phyloP scores from a whole-genome alignment of 64 coral and sea anemone genomes.

The Montipora cactus region DNA sequence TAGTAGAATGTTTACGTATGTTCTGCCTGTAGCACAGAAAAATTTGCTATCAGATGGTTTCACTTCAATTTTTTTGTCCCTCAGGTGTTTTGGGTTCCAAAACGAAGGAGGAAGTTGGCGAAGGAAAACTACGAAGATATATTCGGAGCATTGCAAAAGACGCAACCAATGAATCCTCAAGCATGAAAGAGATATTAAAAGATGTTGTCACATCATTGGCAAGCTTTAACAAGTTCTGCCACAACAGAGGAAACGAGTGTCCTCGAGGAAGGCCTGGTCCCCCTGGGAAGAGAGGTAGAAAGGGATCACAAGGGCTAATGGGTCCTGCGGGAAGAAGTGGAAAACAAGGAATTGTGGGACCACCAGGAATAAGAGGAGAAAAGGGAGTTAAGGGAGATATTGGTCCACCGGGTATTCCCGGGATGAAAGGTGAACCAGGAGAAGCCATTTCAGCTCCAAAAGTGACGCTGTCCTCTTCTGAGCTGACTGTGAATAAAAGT shows the following conservation, averaged over 20 bases:
- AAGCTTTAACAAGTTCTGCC: slow-evolving; percentile 7
- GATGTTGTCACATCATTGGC: neutral
- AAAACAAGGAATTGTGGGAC: slow-evolving; percentile 39
- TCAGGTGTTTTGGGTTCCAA: no score
- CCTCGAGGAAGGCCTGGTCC: neutral
- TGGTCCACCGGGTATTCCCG: slow-evolving; percentile 18
- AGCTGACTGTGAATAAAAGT: slow-evolving; percentile 29
- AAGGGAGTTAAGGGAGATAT: slow-evolving; percentile 35
- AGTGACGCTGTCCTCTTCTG: neutral
- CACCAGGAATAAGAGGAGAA: slow-evolving; percentile 33
- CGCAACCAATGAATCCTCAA: neutral
- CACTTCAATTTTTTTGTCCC: no score
- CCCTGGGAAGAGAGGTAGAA: neutral
- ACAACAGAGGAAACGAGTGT: neutral
- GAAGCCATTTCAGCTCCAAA: neutral
- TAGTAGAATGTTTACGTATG: no score
- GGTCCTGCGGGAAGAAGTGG: slow-evolving; percentile 18
- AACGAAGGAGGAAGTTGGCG: neutral
- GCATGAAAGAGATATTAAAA: neutral
- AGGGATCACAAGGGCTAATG: slow-evolving; percentile 15
- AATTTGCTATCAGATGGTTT: no score
- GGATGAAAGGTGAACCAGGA: slow-evolving; percentile 36
- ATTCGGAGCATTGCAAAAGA: neutral
- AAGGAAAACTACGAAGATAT: neutral
- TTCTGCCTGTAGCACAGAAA: no score